Base-by-base conservation (phyloP, 2,113 vertebrate genomes). In the Pluvialis apricaria region DNA sequence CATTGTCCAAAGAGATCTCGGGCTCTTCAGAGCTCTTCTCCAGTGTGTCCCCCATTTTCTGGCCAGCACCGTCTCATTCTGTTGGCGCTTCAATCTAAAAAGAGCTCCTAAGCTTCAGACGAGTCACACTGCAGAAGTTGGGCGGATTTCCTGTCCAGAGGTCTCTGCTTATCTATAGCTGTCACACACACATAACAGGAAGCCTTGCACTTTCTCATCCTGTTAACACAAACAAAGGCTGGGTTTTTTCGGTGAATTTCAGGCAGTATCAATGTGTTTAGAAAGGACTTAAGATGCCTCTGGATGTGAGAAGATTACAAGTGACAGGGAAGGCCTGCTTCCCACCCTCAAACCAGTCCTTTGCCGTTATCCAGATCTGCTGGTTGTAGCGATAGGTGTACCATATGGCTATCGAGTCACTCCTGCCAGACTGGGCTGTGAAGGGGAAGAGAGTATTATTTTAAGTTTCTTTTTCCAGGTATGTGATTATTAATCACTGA, bases 101-200 rank as follows among this genome's bases (percentile, higher is more conserved):
- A 89, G 94, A 58, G 95, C 71, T 88, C 96, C 96, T 95, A 55
- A 90, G 97, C 96, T 96, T 97, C 69, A 77, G 95, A 90, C 97
- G 83, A 97, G 97, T 98, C 97, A 95, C 96, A 93, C 85, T 96
- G 98, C 97, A 97, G 97, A 97, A 98, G 96, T 97, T 91, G 97
- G 96, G 97, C 98, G 98, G 98, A 98, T 98, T 98, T 98, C 98
- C 98, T 98, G 98, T 97, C 97, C 96, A 97, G 94, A 97, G 96
- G 96, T 97, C 96, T 97, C 97, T 91, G 97, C 98, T 99, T 98
- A 98, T 98, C 98, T 98, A 52, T 87, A 97, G 98, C 98, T 98
- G 98, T 98, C 98, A 98, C 97, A 98, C 97, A 97, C 97, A 92
- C 97, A 98, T 95, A 99, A 99, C 98, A 99, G 98, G 98, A 99